Conservation (phyloP, 2,113 vertebrate genomes). For the Syngnathoides biaculeatus region DNA sequence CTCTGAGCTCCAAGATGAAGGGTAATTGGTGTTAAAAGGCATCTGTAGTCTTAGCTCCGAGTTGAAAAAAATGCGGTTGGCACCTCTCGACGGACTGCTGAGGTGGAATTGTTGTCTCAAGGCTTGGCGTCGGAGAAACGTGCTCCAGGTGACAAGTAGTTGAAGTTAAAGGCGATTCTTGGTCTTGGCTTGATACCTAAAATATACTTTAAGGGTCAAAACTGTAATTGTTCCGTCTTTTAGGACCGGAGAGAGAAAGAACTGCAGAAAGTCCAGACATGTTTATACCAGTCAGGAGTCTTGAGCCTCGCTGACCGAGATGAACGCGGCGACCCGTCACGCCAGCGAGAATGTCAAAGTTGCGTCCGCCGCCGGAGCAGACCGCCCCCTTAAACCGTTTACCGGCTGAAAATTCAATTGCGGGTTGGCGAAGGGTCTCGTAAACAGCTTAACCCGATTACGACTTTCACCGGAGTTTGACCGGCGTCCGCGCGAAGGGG, state of each 20-base stretch:
- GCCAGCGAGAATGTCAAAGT: neutral
- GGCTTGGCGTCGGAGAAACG: neutral
- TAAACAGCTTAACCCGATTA: slow-evolving; percentile 44
- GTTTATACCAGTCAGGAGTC: neutral
- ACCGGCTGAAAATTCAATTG: slow-evolving; percentile 26
- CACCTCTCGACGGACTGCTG: neutral
- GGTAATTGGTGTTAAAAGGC: neutral
- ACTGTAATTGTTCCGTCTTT: neutral
- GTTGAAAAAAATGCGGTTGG: neutral
- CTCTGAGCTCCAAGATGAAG: neutral
- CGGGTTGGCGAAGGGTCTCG: slow-evolving; percentile 22
- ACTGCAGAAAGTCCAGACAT: neutral
- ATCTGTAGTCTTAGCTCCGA: neutral
- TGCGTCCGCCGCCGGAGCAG: neutral
- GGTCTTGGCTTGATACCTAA: neutral
- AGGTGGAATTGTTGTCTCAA: neutral
- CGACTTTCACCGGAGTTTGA: slow-evolving; percentile 34
- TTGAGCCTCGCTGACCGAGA: neutral
- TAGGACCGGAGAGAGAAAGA: neutral
- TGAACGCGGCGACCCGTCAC: neutral
- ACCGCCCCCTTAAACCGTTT: slow-evolving; percentile 14
- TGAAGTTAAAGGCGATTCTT: neutral
- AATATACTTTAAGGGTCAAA: neutral
- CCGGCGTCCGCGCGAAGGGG: slow-evolving; percentile 15
- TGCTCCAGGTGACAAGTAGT: neutral